Conservation (phyloP, 2,113 vertebrate genomes). For the Anarrhichthys ocellatus region DNA sequence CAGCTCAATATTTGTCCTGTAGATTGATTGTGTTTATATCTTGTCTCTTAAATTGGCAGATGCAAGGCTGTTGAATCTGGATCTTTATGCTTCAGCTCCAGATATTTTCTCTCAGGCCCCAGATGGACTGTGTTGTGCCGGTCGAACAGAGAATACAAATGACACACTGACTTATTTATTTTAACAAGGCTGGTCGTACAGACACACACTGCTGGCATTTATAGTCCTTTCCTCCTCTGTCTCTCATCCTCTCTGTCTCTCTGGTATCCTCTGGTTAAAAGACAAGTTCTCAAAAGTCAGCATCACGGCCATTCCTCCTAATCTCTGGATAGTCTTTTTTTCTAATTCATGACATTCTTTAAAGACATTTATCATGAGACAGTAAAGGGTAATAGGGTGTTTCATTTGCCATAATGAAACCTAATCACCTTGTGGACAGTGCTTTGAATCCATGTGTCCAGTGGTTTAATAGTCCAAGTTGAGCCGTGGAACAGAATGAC, state of each 20-base stretch:
- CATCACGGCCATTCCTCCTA: constrained; percentile 43
- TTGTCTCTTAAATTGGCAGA: constrained; percentile 49
- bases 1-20: constrained; percentile 35
- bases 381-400: constrained; percentile 78
- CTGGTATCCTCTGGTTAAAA: not conserved
- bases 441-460: constrained; percentile 73
- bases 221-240: constrained; percentile 26
- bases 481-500: constrained; percentile 34
- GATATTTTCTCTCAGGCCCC: constrained; percentile 54
- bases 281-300: constrained; percentile 47
- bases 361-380: constrained; percentile 73
- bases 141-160: constrained; percentile 56
- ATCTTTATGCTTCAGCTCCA: constrained; percentile 50
- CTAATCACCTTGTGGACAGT: constrained; percentile 66
- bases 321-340: constrained; percentile 46
- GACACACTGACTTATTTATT: constrained; percentile 75
- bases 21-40: constrained; percentile 25
- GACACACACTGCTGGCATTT: constrained; percentile 67
- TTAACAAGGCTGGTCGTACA: constrained; percentile 57
- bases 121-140: constrained; percentile 66
- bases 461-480: constrained; percentile 65
- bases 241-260: not conserved
- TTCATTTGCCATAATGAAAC: constrained; percentile 80
- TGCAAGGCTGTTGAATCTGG: constrained; percentile 51
- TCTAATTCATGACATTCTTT: constrained; percentile 56